A percentile compares a stretch with the other conserved stretches of the same genome.
Evolutionary conservation across 2,113 vertebrate species (phyloP).

Genomic region (Melanerpes formicivorus): DNA sequence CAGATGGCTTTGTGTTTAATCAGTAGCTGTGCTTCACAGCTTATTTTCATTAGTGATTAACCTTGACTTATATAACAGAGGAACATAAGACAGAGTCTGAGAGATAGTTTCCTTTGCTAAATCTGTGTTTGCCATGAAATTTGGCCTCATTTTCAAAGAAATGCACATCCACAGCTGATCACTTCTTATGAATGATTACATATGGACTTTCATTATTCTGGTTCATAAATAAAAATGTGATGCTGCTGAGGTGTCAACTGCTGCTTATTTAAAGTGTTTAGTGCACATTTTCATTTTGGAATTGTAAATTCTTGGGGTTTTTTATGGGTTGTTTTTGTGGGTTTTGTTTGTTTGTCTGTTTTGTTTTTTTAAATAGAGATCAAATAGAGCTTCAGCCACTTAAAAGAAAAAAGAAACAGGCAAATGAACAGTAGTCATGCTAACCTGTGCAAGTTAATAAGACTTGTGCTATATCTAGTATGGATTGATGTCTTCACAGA

Average conservation of each 20-base stretch:
- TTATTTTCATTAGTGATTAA: conserved; percentile 31
- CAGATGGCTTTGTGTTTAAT: conserved; percentile 30
- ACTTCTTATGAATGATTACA: neutral
- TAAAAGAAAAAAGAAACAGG: neutral
- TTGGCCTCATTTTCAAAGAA: neutral
- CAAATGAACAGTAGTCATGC: neutral
- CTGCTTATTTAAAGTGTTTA: neutral
- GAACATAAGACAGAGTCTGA: neutral
- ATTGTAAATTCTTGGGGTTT: neutral
- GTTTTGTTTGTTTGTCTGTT: too few relatives aligned
- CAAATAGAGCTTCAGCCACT: neutral
- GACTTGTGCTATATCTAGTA: neutral
- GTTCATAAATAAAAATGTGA: conserved; percentile 13
- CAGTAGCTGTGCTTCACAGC: neutral
- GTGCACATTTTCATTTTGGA: neutral
- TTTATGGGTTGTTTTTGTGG: too few relatives aligned
- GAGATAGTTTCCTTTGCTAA: neutral
- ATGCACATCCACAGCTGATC: neutral
- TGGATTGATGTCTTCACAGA: neutral
- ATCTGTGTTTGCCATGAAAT: neutral
- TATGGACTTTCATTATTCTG: neutral
- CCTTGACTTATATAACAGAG: conserved; percentile 32
- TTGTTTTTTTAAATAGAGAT: neutral
- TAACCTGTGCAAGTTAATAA: neutral
- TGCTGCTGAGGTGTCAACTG: neutral